Base-by-base conservation (phyloP, 2,113 vertebrate species). In the Bambusicola thoracicus region DNA sequence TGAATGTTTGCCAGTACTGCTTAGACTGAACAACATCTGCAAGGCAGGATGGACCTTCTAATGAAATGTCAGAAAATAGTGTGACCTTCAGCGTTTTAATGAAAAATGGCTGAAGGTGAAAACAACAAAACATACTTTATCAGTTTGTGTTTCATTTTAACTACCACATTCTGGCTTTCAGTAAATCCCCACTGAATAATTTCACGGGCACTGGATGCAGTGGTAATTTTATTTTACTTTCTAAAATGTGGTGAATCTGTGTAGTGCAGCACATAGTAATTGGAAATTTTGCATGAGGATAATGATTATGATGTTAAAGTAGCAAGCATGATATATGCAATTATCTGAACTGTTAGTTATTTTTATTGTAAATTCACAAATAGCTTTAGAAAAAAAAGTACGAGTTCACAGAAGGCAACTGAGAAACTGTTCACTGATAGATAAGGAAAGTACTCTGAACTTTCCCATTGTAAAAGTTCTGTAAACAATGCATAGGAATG, bases 301-400 rank as follows among this genome's bases (percentile, higher is more conserved):
- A 75, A 70, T 84, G 94, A 83, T 96, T 41, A 86, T 66, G 69
- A 75, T 43, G 43, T 72, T 94, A 34, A 83, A 21, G 34, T 76
- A 94, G 59, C 16, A 89, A 90, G 82, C 61, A 92, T 32, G 93
- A 81, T 85, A 40, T 44, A 38, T 53, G 24, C 20, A 27, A 44
- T 93, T 92, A 74, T 93, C 17, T 70, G 44, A 89, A 30, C 29
- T 29, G 29, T 85, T 96, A 36, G 6, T 13, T 43, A 85, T 81
- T 91, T 85, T 38, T 48, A 48, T 48, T 78, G 69, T 53, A 55
- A 93, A 92, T 88, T 91, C 63, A 65, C 14, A 3, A 76, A 36
- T 21, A 55, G 11, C 59, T 59, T 86, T 25, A 87, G 74, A 77
- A 69, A 78, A 40, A 89, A 40, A 84, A 18, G 11, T 72, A 59